These are phyloP conservation scores for Cryptoleucopteryx plumbea DNA, from an alignment of 2,113 vertebrate species.

Conservation along the genomic window DNA sequence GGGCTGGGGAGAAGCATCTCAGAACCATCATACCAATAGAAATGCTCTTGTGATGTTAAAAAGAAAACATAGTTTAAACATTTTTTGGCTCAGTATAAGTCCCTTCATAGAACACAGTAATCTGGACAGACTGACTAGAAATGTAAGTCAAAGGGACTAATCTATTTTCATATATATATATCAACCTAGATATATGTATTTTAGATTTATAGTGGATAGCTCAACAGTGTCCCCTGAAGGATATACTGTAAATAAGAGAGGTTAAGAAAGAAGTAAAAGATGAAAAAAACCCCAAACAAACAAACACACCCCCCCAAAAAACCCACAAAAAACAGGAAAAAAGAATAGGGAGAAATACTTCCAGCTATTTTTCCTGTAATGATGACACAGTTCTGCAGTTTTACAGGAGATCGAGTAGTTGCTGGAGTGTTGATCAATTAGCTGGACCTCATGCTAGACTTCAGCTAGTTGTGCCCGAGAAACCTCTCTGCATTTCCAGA, in stretches of 20 bases:
- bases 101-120: not conserved
- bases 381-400: not conserved
- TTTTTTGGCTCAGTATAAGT: not conserved
- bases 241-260: not conserved
- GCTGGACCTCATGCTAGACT: not conserved
- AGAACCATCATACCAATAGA: not conserved
- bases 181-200: not conserved
- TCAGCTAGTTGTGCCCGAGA: not conserved
- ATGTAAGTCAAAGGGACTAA: not conserved
- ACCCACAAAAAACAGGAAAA: not conserved
- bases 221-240: constrained; percentile 55
- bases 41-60: not conserved
- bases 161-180: not conserved
- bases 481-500: not conserved
- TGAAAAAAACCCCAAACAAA: not conserved
- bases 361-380: not conserved
- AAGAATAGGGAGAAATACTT: not conserved
- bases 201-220: not conserved
- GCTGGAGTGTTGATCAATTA: not conserved
- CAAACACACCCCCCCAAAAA: not conserved
- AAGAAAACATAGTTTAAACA: not conserved
- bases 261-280: not conserved
- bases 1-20: not conserved
- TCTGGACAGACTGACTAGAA: not conserved
- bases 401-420: not conserved